Percentiles rank a stretch among this genome's conserved stretches.
Conservation (phyloP, 2,113 vertebrate genomes). For the Eulemur macaco region DNA sequence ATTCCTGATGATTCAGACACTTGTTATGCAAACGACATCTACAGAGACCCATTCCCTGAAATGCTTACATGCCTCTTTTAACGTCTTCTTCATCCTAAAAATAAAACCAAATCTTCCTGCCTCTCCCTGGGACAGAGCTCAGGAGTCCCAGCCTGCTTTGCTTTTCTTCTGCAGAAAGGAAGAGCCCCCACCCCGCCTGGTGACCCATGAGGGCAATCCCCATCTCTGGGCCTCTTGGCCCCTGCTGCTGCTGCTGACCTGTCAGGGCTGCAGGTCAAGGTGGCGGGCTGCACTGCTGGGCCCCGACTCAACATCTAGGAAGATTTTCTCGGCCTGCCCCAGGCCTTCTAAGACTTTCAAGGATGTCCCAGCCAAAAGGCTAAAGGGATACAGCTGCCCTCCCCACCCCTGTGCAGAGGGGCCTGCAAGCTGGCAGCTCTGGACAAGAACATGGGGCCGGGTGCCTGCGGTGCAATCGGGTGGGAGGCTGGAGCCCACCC, state of each 20-base stretch:
- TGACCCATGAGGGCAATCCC: background rate
- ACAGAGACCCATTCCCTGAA: background rate
- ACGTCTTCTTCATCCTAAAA: slow-evolving; percentile 19
- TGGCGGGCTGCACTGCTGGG: background rate
- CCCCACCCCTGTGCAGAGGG: background rate
- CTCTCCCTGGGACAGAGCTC: background rate
- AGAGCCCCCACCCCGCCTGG: accelerated
- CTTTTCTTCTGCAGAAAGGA: background rate
- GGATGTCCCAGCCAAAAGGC: background rate
- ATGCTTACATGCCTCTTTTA: background rate
- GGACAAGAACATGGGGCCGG: accelerated
- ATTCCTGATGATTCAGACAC: slow-evolving; percentile 2
- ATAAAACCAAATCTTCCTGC: background rate
- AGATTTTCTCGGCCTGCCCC: background rate
- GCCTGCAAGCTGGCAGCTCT: too few relatives aligned
- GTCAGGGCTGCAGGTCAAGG: background rate
- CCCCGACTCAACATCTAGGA: background rate
- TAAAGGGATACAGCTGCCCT: background rate
- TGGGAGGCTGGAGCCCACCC: accelerated
- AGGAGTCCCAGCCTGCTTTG: background rate
- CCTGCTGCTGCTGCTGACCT: background rate
- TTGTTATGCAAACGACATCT: background rate
- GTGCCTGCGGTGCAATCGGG: accelerated
- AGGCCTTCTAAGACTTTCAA: background rate
- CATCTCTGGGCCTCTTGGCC: background rate